Evolutionary conservation across 53 echinoderm and acorn worm species (phyloP).

Genomic region (Holothuria scabra): DNA sequence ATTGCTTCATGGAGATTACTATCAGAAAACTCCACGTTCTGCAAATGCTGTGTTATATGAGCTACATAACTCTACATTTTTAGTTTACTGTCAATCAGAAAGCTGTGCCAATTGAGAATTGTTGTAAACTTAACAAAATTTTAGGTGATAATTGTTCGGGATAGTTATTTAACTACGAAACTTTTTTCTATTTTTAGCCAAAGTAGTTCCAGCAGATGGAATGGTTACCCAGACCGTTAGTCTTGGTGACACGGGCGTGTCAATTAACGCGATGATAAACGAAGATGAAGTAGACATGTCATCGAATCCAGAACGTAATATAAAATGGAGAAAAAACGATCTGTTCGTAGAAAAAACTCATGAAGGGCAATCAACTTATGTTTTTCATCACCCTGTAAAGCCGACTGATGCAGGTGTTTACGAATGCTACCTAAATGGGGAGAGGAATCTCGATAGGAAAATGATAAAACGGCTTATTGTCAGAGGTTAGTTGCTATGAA

Average conservation of each 20-base stretch:
- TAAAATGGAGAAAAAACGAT: constrained; percentile 58
- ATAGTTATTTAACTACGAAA: too few species aligned
- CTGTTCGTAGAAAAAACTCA: constrained; percentile 3
- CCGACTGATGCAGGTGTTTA: constrained; percentile 66
- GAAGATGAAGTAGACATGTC: constrained; percentile 21
- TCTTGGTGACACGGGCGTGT: constrained; percentile 62
- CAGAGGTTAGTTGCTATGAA: constrained; percentile 44
- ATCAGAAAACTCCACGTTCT: too few species aligned
- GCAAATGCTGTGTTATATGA: too few species aligned
- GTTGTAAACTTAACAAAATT: too few species aligned
- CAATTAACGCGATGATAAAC: constrained; percentile 46
- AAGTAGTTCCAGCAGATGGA: constrained; percentile 60
- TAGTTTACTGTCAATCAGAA: too few species aligned
- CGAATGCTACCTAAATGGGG: constrained; percentile 63
- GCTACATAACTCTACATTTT: too few species aligned
- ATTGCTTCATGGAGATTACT: too few species aligned
- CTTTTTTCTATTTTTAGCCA: constrained; percentile 50
- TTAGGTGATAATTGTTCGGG: too few species aligned
- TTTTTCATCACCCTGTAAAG: constrained; percentile 53
- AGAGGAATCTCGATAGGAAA: constrained; percentile 52
- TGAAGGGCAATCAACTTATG: constrained; percentile 38
- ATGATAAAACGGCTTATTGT: constrained; percentile 68
- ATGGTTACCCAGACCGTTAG: constrained; percentile 71
- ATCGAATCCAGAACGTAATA: not conserved
- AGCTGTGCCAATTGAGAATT: too few species aligned